Conservation (phyloP, 2,113 vertebrate species). For the Microcebus ravelobensis region DNA sequence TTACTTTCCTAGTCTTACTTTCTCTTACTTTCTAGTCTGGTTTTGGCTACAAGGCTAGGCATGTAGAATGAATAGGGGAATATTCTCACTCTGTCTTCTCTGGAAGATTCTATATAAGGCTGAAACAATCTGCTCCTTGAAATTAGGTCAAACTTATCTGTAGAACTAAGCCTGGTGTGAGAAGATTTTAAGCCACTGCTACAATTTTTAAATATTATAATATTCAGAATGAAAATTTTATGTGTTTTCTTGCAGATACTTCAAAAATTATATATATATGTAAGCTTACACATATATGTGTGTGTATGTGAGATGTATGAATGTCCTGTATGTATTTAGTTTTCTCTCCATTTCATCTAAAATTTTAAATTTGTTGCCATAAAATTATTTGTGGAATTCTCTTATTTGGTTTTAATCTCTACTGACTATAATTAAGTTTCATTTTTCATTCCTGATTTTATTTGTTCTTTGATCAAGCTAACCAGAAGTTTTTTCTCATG, state of each 20-base stretch:
- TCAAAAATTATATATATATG: not conserved
- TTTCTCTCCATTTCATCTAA: not conserved
- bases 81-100: not conserved
- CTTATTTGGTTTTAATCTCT: conserved; percentile 27
- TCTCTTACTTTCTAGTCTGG: not conserved
- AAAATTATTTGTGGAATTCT: not conserved
- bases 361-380: not conserved
- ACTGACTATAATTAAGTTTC: not conserved
- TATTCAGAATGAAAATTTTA: not conserved
- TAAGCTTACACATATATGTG: not conserved
- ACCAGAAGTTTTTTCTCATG: not conserved
- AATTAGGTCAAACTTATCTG: not conserved
- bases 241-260: not conserved
- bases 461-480: not conserved
- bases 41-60: not conserved
- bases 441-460: conserved; percentile 42
- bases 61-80: not conserved
- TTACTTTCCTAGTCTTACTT: not conserved
- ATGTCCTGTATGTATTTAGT: not conserved
- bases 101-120: not conserved
- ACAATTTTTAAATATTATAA: not conserved
- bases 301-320: not conserved
- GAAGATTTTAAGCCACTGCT: not conserved
- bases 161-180: not conserved
- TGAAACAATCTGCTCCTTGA: not conserved